phyloP scores from a whole-genome alignment of 2,797 vertebrate species.

The Pipistrellus pipistrellus region DNA sequence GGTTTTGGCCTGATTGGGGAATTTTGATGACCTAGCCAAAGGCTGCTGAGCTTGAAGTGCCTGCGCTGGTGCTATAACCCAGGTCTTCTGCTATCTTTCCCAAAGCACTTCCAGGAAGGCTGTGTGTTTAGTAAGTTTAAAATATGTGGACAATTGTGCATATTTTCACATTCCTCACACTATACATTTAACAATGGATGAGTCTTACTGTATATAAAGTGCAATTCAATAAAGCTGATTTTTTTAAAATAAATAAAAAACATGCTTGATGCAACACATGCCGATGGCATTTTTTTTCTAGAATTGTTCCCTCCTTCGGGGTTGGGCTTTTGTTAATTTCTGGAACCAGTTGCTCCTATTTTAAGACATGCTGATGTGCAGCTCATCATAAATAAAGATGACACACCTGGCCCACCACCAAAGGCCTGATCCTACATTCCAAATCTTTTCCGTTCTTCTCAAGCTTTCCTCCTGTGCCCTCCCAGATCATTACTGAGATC shows the following conservation, averaged over 20 bases:
- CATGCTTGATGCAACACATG: not conserved
- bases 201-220: too few species aligned
- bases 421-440: slow-evolving; percentile 62
- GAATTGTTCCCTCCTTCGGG: not conserved
- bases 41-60: slow-evolving; percentile 1
- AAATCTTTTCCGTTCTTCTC: slow-evolving; percentile 66
- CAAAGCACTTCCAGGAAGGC: slow-evolving; percentile 26
- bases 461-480: slow-evolving; percentile 61
- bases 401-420: slow-evolving; percentile 74
- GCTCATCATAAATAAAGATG: slow-evolving; percentile 72
- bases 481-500: slow-evolving; percentile 70
- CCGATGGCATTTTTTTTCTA: not conserved
- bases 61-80: not conserved
- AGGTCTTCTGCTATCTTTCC: slow-evolving; percentile 53
- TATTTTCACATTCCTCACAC: too few species aligned
- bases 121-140: not conserved
- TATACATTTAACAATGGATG: too few species aligned
- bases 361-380: slow-evolving; percentile 65
- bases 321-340: slow-evolving; percentile 66
- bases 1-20: not conserved
- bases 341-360: slow-evolving; percentile 71
- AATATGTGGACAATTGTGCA: not conserved
- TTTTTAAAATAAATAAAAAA: not conserved
- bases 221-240: too few species aligned
- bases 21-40: slow-evolving; percentile 7